Evolutionary conservation across 2,797 vertebrate species (phyloP).

Genomic region (Eospalax fontanierii): DNA sequence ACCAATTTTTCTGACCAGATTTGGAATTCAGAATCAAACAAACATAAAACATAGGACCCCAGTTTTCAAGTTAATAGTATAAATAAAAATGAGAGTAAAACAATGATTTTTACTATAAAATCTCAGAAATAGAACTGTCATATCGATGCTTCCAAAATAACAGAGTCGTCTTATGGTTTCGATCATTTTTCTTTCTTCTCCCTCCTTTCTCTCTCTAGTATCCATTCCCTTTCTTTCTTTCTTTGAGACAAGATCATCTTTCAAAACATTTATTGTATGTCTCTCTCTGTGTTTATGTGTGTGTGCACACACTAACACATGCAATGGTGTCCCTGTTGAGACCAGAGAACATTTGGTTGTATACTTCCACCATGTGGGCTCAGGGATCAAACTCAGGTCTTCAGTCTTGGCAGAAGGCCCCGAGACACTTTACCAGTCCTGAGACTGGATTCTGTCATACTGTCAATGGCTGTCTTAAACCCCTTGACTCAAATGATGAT

Average conservation of each 20-base stretch:
- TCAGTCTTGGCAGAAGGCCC: not conserved
- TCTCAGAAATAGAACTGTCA: not conserved
- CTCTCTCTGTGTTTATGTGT: not conserved
- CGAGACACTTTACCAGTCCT: not conserved
- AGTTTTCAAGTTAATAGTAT: not conserved
- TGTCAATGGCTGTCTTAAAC: not conserved
- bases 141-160: not conserved
- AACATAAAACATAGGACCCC: not conserved
- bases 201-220: not conserved
- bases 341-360: not conserved
- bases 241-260: not conserved
- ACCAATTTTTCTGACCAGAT: slow-evolving; percentile 39
- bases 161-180: not conserved
- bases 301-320: not conserved
- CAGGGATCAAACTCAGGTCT: not conserved
- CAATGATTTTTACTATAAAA: not conserved
- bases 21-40: not conserved
- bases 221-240: not conserved
- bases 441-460: too few species aligned
- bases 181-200: not conserved
- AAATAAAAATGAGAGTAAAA: not conserved
- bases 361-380: not conserved
- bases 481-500: not conserved
- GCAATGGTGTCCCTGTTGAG: not conserved
- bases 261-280: not conserved